Conservation (phyloP, 2,113 vertebrate genomes). For the Hiodon tergisus region DNA sequence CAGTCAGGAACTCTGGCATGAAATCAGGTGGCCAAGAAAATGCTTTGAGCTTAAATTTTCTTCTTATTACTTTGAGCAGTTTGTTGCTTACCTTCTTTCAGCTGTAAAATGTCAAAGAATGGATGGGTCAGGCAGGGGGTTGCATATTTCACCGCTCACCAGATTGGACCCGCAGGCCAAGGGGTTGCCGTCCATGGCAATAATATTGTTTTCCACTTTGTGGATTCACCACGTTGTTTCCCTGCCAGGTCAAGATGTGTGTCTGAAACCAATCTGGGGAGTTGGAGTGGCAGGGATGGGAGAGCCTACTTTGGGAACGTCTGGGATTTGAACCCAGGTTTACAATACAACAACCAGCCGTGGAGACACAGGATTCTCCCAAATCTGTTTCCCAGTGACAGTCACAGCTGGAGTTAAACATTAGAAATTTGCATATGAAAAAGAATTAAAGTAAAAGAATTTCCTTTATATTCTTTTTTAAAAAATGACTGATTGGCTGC, state of each 20-base stretch:
- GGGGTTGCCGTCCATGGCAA: conserved; percentile 84
- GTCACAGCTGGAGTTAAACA: too few species aligned
- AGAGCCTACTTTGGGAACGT: not conserved
- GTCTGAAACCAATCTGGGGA: conserved; percentile 88
- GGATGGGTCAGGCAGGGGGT: conserved; percentile 66
- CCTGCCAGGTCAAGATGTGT: conserved; percentile 80
- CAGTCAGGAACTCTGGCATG: conserved; percentile 48
- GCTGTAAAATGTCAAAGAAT: conserved; percentile 79
- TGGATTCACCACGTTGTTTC: conserved; percentile 76
- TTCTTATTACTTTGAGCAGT: conserved; percentile 53
- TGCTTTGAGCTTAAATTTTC: conserved; percentile 62
- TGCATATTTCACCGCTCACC: conserved; percentile 78
- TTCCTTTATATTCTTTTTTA: too few species aligned
- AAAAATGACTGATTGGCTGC: too few species aligned
- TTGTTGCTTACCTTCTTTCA: conserved; percentile 71
- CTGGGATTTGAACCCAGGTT: not conserved
- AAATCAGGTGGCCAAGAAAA: conserved; percentile 68
- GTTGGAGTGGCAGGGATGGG: conserved; percentile 68
- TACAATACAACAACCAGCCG: not conserved
- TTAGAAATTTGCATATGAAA: too few species aligned
- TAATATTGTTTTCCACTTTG: conserved; percentile 86
- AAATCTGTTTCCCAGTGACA: too few species aligned
- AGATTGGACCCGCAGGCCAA: conserved; percentile 79
- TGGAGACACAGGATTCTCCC: too few species aligned
- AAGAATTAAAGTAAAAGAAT: too few species aligned